Evolutionary conservation across 2,113 vertebrate species (phyloP), one percentile per base, ranked within the genome.

Genomic region (Phyllostomus discolor): DNA sequence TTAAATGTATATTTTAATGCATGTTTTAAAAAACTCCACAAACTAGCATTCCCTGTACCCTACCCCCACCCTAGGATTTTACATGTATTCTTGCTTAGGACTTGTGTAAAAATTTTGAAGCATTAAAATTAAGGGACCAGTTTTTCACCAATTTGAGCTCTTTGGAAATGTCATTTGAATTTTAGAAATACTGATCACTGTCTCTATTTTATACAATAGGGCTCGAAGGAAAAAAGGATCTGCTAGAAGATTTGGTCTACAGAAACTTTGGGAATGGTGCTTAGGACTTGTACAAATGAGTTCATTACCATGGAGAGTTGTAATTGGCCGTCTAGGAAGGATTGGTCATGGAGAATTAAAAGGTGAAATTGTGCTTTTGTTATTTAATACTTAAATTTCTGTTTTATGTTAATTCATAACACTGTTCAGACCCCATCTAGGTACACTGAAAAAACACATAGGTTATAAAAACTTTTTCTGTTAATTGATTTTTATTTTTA

Each of bases 191-290:
- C 59, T 88, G 75, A 41, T 72, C 20, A 76, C 52, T 85, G 0
- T 69, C 33, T 96, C 7, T 82, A 38, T 94, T 97, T 81, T 62
- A 59, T 24, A 43, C 88, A 92, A 6, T 90, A 99, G 99, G 97
- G 99, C 99, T 94, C 99, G 99, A 94, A 99, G 99, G 99, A 99
- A 99, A 99, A 99, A 99, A 95, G 99, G 99, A n/a, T 99, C 99
- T n/a, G 99, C 99, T 38, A 99, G 99, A 96, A 99, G 99, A 66
- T 98, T 99, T 84, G 99, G 99, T 94, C 98, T 99, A 59, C 99
- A 99, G 98, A 99, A 99, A 97, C 99, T 99, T 94, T 99, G 99
- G 99, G 99, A 99, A 80, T 99, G 99, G 99, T 99, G 99, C 98
- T 66, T 99, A 97, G 99, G 99, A 38, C 98, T 99, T 59, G 99